A percentile compares a stretch with the other conserved stretches of the same genome.
These are phyloP conservation scores for Mus caroli DNA, from an alignment of 2,797 vertebrate genomes.

Conservation along the genomic window DNA sequence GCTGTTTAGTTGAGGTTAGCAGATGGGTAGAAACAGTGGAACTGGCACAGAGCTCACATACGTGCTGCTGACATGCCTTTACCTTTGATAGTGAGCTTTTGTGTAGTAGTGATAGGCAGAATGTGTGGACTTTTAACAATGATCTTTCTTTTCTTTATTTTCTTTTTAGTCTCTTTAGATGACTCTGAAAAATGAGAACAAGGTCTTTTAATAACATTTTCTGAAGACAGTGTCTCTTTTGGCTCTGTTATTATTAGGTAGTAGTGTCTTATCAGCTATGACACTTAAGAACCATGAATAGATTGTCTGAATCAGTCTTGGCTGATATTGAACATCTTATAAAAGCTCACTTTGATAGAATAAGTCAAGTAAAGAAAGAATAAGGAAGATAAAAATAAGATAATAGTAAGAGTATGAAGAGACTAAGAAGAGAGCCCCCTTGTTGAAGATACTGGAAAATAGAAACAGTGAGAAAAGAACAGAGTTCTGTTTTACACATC, in stretches of 20 bases:
- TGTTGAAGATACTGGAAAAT: neutral
- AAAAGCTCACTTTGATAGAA: neutral
- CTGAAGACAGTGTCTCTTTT: neutral
- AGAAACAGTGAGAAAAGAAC: neutral
- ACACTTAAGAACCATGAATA: neutral
- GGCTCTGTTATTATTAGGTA: neutral
- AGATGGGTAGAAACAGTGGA: neutral
- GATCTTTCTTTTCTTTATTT: neutral
- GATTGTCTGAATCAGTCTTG: neutral
- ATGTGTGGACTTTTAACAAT: neutral
- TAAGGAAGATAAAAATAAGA: neutral
- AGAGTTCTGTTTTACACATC: neutral
- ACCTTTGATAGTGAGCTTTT: neutral
- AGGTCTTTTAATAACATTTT: neutral
- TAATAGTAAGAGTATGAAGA: neutral
- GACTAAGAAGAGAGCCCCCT: neutral
- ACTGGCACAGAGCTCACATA: neutral
- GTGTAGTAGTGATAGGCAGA: neutral
- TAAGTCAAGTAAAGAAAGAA: neutral
- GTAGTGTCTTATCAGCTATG: neutral
- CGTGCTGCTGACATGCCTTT: neutral
- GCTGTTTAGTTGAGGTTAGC: neutral
- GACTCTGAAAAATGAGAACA: constrained; percentile 59
- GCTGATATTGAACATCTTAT: neutral
- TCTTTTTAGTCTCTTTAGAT: neutral